A percentile compares a stretch with the other conserved stretches of the same genome.
phyloP scores from a whole-genome alignment of 2,113 vertebrate species.

The Ammodytes marinus region DNA sequence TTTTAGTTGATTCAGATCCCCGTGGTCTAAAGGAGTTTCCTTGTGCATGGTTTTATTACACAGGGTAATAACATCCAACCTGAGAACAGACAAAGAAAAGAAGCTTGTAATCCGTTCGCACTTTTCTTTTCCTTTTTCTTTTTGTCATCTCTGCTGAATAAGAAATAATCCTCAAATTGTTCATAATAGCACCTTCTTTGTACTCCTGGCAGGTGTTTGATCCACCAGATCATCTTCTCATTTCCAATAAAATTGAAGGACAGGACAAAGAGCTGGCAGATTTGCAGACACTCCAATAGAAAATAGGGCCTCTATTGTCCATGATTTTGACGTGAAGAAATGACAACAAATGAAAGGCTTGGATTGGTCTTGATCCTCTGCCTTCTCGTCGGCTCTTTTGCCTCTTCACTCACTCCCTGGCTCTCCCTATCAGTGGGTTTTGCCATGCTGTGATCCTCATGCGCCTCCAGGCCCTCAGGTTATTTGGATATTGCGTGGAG shows the following conservation, averaged over 20 bases:
- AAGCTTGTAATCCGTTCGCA: neutral
- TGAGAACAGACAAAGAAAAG: neutral
- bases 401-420: slow-evolving; percentile 33
- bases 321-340: slow-evolving; percentile 60
- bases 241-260: slow-evolving; percentile 66
- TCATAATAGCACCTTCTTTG: slow-evolving; percentile 50
- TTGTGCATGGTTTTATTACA: slow-evolving; percentile 50
- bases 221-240: slow-evolving; percentile 64
- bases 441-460: slow-evolving; percentile 69
- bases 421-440: slow-evolving; percentile 56
- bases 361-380: slow-evolving; percentile 55
- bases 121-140: slow-evolving; percentile 38
- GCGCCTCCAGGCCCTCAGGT: slow-evolving; percentile 68
- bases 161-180: slow-evolving; percentile 37
- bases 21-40: slow-evolving; percentile 43
- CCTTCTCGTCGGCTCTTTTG: slow-evolving; percentile 39
- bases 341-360: slow-evolving; percentile 64
- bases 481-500: slow-evolving; percentile 79
- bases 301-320: slow-evolving; percentile 62
- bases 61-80: slow-evolving; percentile 29
- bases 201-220: slow-evolving; percentile 68
- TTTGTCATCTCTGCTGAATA: slow-evolving; percentile 30
- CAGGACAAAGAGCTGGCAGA: slow-evolving; percentile 54
- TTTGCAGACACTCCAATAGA: slow-evolving; percentile 54
- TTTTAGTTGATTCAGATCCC: slow-evolving; percentile 45